These are phyloP conservation scores for Erpornis zantholeuca DNA, from an alignment of 2,113 vertebrate genomes.

Conservation along the genomic window DNA sequence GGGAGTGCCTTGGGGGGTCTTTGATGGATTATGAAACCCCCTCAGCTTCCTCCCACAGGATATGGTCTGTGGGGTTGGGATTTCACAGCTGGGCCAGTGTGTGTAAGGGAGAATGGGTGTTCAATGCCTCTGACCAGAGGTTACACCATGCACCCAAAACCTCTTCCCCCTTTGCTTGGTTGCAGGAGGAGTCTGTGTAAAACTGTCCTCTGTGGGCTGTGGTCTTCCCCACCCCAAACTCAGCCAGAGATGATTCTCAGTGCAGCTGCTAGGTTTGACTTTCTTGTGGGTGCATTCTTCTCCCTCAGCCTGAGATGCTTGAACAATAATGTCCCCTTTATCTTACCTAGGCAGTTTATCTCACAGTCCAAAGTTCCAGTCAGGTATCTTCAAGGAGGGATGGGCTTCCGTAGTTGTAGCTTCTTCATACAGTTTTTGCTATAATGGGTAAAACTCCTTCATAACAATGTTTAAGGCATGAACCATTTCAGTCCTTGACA, in stretches of 20 bases:
- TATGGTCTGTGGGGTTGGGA: not conserved
- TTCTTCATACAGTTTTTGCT: not conserved
- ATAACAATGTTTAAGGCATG: not conserved
- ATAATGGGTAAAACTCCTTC: not conserved
- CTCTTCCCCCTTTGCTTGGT: not conserved
- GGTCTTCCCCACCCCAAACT: not conserved
- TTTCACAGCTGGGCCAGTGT: rapidly evolving
- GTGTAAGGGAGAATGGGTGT: not conserved
- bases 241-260: not conserved
- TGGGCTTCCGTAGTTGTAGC: not conserved
- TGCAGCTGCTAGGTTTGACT: not conserved
- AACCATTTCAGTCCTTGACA: not conserved
- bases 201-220: not conserved
- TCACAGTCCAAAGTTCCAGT: not conserved
- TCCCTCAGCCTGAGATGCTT: not conserved
- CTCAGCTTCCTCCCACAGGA: not conserved
- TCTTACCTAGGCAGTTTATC: not conserved
- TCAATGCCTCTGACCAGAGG: not conserved
- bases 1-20: not conserved
- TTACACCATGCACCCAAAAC: not conserved
- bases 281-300: not conserved
- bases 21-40: not conserved
- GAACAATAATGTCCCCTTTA: not conserved
- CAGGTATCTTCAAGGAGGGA: not conserved
- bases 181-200: not conserved